Evolutionary conservation across 1,140 invertebrate species (phyloP).

Genomic region (Drosophila persimilis): DNA sequence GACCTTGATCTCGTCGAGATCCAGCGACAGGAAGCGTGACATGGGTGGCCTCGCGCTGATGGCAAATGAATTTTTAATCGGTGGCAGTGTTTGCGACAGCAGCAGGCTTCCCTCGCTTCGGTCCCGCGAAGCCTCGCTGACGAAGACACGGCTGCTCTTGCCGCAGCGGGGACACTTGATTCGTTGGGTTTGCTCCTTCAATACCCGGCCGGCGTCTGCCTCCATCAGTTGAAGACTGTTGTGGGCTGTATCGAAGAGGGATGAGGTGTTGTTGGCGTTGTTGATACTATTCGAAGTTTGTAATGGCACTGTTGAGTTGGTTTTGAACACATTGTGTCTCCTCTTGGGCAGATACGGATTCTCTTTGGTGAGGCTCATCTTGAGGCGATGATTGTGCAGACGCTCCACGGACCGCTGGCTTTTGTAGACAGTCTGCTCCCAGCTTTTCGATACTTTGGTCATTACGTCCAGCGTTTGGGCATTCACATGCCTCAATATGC

Average conservation of each 20-base stretch:
- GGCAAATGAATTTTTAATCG: conserved; percentile 9
- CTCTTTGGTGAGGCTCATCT: conserved; percentile 60
- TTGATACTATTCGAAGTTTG: conserved; percentile 55
- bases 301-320: conserved; percentile 61
- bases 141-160: conserved; percentile 53
- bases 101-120: not conserved
- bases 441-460: conserved; percentile 56
- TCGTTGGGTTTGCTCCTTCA: conserved; percentile 58
- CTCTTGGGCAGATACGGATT: conserved; percentile 43
- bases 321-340: conserved; percentile 25
- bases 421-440: conserved; percentile 46
- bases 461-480: conserved; percentile 59
- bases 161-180: conserved; percentile 70
- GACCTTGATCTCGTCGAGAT: conserved; percentile 35
- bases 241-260: conserved; percentile 21
- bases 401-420: conserved; percentile 42
- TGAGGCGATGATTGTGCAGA: conserved; percentile 60
- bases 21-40: conserved; percentile 57
- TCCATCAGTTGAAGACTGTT: conserved; percentile 30
- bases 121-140: conserved; percentile 18
- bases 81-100: conserved; percentile 58
- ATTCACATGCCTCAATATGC: conserved; percentile 48
- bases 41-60: conserved; percentile 8
- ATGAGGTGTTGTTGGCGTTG: conserved; percentile 19
- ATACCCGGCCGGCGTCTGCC: conserved; percentile 32